Conservation (phyloP, 2,888 invertebrate species). For the Conus canariensis region DNA sequence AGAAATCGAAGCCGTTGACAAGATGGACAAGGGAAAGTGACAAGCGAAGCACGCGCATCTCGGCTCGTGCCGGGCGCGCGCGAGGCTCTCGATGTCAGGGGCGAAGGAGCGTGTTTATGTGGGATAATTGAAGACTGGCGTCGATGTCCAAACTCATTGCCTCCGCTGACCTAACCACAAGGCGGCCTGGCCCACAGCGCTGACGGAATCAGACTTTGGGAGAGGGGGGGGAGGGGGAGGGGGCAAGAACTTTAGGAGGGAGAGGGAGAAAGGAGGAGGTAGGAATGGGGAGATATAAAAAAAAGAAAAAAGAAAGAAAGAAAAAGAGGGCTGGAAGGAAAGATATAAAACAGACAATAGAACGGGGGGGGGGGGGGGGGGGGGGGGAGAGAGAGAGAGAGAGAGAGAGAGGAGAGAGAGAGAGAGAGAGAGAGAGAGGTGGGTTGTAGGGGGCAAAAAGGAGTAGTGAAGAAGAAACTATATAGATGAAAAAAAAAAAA, state of each 20-base stretch:
- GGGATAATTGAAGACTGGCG: conserved; percentile 37
- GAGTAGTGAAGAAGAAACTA: background rate
- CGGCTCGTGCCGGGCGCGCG: background rate
- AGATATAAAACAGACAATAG: no score
- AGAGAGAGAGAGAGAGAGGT: no score
- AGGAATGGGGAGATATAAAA: background rate
- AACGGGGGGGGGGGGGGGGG: no score
- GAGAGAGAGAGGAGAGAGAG: no score
- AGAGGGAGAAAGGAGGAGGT: background rate
- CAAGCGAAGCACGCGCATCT: conserved; percentile 18
- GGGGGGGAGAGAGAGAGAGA: no score
- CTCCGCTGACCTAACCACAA: conserved; percentile 26
- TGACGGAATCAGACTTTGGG: background rate
- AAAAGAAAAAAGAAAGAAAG: background rate
- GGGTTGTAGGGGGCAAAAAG: background rate
- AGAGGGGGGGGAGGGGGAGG: background rate
- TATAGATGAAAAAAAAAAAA: no score
- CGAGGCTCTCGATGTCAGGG: conserved; percentile 28
- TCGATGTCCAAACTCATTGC: conserved; percentile 33
- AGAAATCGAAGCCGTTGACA: conserved; percentile 41
- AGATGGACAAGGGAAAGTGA: conserved; percentile 32
- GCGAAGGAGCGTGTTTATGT: conserved; percentile 31
- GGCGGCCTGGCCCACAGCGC: background rate
- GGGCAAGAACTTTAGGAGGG: background rate
- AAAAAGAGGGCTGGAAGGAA: background rate